Percentiles rank a stretch among this genome's conserved stretches.
phyloP scores from a whole-genome alignment of 2,888 invertebrate genomes.

The Linnaemya tessellans region DNA sequence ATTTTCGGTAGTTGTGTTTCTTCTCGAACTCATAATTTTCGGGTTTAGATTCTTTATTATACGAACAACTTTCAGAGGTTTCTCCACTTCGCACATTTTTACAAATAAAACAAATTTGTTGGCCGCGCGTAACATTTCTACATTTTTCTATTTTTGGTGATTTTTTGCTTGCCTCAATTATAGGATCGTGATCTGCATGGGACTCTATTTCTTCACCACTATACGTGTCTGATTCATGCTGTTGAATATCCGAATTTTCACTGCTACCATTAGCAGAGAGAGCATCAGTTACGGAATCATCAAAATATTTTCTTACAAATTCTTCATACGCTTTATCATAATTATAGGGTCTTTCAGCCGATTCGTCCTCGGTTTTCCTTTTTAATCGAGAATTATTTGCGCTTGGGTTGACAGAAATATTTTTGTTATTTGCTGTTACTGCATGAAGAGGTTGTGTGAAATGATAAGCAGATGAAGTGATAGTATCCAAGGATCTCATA shows the following conservation, averaged over 20 bases:
- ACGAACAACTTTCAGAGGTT: constrained; percentile 91
- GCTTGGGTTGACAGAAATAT: not conserved
- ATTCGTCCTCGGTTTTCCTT: constrained; percentile 38
- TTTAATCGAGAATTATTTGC: constrained; percentile 17
- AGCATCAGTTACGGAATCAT: constrained; percentile 84
- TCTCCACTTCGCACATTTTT: constrained; percentile 90
- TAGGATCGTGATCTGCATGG: constrained; percentile 46
- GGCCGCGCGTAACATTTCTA: constrained; percentile 86
- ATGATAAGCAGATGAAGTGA: not conserved
- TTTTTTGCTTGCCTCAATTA: constrained; percentile 65
- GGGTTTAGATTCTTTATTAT: constrained; percentile 89
- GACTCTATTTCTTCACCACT: constrained; percentile 62
- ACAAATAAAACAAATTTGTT: constrained; percentile 87
- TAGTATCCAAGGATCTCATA: constrained; percentile 53
- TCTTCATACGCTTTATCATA: constrained; percentile 81
- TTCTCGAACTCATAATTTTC: constrained; percentile 88
- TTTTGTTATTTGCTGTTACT: not conserved
- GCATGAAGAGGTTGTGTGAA: not conserved
- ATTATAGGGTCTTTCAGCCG: constrained; percentile 71
- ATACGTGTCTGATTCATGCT: constrained; percentile 59
- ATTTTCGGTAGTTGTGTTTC: constrained; percentile 83
- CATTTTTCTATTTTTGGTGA: constrained; percentile 82
- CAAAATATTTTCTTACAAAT: constrained; percentile 80
- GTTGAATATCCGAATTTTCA: constrained; percentile 58
- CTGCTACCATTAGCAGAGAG: constrained; percentile 46